Base-by-base conservation (phyloP, 1,140 invertebrate genomes). In the Drosophila athabasca region DNA sequence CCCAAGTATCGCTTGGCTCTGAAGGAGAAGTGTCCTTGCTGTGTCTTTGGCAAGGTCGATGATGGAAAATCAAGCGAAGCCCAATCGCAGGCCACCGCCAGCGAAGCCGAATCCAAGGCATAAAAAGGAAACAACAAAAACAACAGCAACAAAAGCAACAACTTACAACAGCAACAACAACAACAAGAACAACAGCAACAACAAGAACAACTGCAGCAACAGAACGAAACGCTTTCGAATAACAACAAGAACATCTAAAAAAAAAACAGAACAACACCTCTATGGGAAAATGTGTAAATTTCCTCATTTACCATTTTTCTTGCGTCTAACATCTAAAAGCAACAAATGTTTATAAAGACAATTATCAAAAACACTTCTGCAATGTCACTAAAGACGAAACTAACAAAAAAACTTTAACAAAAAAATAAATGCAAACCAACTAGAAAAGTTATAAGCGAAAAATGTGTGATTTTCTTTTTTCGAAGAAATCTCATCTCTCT, bases 1-100 rank as follows among this genome's bases (percentile, higher is more conserved):
- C 95, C 95, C 19, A 96, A 96, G 84, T 96, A 96, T 84, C 93
- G 95, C 78, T 92, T 94, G 69, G 95, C 95, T 46, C 91, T 96
- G 45, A 93, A 94, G 67, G 93, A 95, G 91, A 95, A 94, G 90
- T 95, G 95, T 91, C 96, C 96, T 67, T 94, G 93, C 66, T 92
- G 95, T 76, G 93, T 93, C 11, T 95, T 95, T 79, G 91, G 92
- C 52, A 91, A 90, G 60, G 88, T 90, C 44, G 62, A 90, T 58
- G 87, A 90, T 85, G 80, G 69, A 73, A 81, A 85, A 67, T 77
- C 82, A 31, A 93, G 92, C 61, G 93, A 93, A 79, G 90, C 92
- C 48, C 85, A 90, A 45, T 93, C 93, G 8, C 91, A 92, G 61
- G 93, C 88, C 43, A 91, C 90, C 39, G 78, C 85, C 49, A 89